Evolutionary conservation across 2,888 invertebrate species (phyloP), one percentile per base, ranked within the genome.

Genomic region (Chrysina gloriosa): DNA sequence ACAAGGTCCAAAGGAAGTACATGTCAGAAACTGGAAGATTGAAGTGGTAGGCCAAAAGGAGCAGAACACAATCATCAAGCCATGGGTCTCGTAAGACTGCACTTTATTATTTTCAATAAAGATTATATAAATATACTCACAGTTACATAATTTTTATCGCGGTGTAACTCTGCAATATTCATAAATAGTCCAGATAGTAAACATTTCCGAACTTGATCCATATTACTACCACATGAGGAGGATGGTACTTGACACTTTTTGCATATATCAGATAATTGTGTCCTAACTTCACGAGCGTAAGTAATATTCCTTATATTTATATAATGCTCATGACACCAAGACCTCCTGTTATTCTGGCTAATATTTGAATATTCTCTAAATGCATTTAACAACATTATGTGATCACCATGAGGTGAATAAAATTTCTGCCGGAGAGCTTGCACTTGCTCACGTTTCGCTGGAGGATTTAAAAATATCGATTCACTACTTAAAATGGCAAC

Each of bases 271-370:
- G 88, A 81, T 69, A 98, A 84, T 81, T 98, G 97, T 61, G 88
- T 87, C 52, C 95, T 87, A 1, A 97, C 92, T 74, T 95, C 92
- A 47, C 86, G 83, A 0, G 94, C 96, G 78, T 94, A 93, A 39
- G 88, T 84, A 77, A 98, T 86, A 84, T 96, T 95, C 73, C 95
- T 88, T 70, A 88, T 86, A 80, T 96, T 93, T 56, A 97, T 84
- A 80, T 90, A 96, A 83, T 97, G 95, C 74, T 96, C 95, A 78
- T 90, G 90, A 79, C 97, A 97, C 95, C 96, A 97, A 82, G 86
- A 86, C 88, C 89, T 87, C 84, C 91, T 92, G 77, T 90, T 89
- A 23, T 50, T 71, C 70, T 90, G 86, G 2, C 89, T 88, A 0
- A 90, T 87, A 77, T 90, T 90, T 74, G 87, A 88, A 82, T 89